Conservation (phyloP, 2,888 invertebrate species). For the Podabrus alpinus region DNA sequence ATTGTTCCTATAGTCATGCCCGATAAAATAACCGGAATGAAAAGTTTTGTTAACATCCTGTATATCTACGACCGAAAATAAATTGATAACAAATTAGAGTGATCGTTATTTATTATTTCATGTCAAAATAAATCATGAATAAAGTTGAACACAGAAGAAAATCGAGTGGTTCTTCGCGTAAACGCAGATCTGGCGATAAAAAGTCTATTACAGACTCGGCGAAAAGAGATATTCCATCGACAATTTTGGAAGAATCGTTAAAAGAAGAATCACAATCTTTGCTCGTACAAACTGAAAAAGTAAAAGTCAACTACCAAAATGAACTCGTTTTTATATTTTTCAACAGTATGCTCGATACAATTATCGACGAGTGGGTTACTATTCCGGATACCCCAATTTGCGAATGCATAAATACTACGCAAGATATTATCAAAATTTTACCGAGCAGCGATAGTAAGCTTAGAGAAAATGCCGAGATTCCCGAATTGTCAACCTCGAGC, state of each 20-base stretch:
- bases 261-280: not conserved
- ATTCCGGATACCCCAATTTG: not conserved
- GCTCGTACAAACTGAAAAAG: slow-evolving; percentile 3
- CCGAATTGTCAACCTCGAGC: not conserved
- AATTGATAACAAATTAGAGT: not conserved
- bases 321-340: slow-evolving; percentile 39
- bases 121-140: not conserved
- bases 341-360: slow-evolving; percentile 36
- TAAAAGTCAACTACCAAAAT: slow-evolving; percentile 34
- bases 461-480: slow-evolving; percentile 27
- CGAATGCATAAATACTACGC: not conserved
- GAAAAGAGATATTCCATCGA: not conserved
- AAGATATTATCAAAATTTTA: not conserved
- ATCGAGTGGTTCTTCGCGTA: not conserved
- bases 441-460: slow-evolving; percentile 21
- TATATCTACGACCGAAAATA: not conserved
- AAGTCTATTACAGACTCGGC: not conserved
- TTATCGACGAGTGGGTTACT: slow-evolving; percentile 32
- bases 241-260: not conserved
- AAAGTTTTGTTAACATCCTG: not conserved
- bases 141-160: not conserved
- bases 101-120: not conserved
- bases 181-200: not conserved
- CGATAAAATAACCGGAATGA: not conserved
- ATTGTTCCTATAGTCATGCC: not conserved